Base-by-base conservation (phyloP, 2,113 vertebrate species). In the Lucifuga dentata region DNA sequence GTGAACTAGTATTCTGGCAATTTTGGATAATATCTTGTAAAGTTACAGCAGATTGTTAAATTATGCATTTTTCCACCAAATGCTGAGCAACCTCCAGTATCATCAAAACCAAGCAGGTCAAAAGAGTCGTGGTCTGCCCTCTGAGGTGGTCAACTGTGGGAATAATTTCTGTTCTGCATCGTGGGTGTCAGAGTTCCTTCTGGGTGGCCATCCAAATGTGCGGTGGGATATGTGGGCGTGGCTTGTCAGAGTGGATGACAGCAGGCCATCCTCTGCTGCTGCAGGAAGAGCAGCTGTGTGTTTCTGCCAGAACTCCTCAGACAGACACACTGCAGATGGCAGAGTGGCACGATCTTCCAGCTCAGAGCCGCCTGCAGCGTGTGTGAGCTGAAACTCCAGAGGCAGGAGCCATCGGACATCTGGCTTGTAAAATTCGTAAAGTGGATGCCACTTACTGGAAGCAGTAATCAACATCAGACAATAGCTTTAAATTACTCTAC, bases 161-260 rank as follows among this genome's bases (percentile, higher is more conserved):
- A 70, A 74, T 10, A 32, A 62, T 19, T 19, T 61, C 57, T 52
- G 38, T 32, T 43, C 13, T n/a, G 46, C 49, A 74, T 72, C 19
- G 16, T 45, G 70, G 63, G 39, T 76, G 73, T 43, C 38, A 48
- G 44, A 74, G 36, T 62, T 44, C 76, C 58, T 76, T 44, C 78
- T 89, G 90, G 89, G 89, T 91, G 88, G 90, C 63, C 84, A 32
- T 11, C 19, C 48, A 68, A 53, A 62, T 80, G 82, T 85, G 85
- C 8, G 68, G 85, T 64, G 11, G 5, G 63, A 77, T 58, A 58
- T 1, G 20, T n/a, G 53, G 71, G 76, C n/a, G 75, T 50, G 70
- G 69, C 39, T 23, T 64, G 72, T 68, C 81, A 65, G 72, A 56
- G 44, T 45, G 33, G 71, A 76, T 55, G 69, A 79, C 81, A 86